phyloP scores from a whole-genome alignment of 2,888 invertebrate species.

The Yponomeuta cagnagella region DNA sequence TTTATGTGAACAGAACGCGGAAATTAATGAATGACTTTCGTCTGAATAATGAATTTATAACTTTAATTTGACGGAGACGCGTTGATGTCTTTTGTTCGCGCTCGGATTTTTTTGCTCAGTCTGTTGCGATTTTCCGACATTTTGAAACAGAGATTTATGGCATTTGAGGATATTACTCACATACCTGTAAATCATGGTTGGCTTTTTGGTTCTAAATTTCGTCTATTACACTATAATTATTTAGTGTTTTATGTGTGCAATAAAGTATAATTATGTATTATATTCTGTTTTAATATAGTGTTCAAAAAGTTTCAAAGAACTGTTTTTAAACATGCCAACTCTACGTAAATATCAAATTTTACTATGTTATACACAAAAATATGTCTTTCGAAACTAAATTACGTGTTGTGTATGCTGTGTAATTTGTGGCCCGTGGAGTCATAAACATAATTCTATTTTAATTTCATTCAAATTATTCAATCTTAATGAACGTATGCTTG shows the following conservation, averaged over 20 bases:
- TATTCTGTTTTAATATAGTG: no score
- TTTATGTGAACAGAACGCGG: not conserved
- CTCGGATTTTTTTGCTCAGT: not conserved
- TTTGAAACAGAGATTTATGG: not conserved
- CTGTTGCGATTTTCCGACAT: not conserved
- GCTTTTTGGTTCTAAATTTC: no score
- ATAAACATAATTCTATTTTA: slow-evolving; percentile 5
- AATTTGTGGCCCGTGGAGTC: not conserved
- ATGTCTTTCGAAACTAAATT: not conserved
- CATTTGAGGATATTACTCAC: not conserved
- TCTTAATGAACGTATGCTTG: not conserved
- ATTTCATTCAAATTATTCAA: slow-evolving; percentile 10
- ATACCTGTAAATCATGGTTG: no score
- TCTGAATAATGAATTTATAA: not conserved
- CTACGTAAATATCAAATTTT: no score
- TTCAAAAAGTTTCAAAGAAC: no score
- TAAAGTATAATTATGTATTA: no score
- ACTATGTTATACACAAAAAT: no score
- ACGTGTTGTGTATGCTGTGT: not conserved
- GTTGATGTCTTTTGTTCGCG: slow-evolving; percentile 25
- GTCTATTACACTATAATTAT: no score
- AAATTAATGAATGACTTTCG: not conserved
- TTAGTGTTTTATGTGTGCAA: no score
- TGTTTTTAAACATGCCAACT: no score
- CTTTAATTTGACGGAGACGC: slow-evolving; percentile 14